Conservation (phyloP, 1,140 invertebrate species). For the Limonius californicus region DNA sequence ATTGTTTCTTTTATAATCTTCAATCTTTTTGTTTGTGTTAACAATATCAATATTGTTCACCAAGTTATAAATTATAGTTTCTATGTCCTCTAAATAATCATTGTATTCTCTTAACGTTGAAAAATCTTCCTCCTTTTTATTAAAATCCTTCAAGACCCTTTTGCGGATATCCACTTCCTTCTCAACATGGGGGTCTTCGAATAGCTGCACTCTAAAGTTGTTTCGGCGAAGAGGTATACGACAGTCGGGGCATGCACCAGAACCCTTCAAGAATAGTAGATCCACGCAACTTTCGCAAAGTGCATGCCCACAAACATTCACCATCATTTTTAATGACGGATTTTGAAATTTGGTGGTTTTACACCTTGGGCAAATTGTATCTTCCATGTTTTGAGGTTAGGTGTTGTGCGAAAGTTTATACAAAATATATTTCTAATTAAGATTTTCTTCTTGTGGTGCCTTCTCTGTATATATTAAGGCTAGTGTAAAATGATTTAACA, state of each 20-base stretch:
- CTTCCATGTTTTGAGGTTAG: slow-evolving; percentile 61
- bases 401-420: no score
- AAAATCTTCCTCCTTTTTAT: slow-evolving; percentile 92
- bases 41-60: slow-evolving; percentile 87
- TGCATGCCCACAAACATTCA: slow-evolving; percentile 97
- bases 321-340: slow-evolving; percentile 94
- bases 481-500: no score
- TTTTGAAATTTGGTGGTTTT: slow-evolving; percentile 98
- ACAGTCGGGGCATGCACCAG: slow-evolving; percentile 90
- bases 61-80: slow-evolving; percentile 89
- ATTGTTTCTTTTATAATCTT: slow-evolving; percentile 93
- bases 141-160: slow-evolving; percentile 83
- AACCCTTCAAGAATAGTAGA: slow-evolving; percentile 91
- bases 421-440: no score
- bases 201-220: slow-evolving; percentile 92
- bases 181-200: slow-evolving; percentile 94
- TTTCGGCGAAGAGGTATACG: slow-evolving; percentile 77
- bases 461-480: no score
- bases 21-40: slow-evolving; percentile 86
- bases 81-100: slow-evolving; percentile 90
- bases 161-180: slow-evolving; percentile 96
- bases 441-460: no score
- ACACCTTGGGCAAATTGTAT: slow-evolving; percentile 92
- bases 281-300: slow-evolving; percentile 97
- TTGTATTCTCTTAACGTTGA: slow-evolving; percentile 76